Evolutionary conservation across 2,797 vertebrate species (phyloP).

Genomic region (Danionella dracula): DNA sequence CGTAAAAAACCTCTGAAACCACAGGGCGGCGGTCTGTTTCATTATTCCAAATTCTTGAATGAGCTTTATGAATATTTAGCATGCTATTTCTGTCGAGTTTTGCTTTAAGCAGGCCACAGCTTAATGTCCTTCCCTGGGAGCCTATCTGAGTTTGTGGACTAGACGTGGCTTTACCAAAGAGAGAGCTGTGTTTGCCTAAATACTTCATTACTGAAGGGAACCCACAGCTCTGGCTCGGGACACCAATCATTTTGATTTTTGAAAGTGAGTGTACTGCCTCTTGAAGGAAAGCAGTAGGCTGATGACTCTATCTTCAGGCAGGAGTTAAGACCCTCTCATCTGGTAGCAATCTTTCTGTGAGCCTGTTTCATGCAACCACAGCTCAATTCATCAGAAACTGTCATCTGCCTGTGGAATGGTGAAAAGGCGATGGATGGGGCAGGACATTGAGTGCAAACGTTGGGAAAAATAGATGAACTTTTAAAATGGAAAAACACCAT

Average conservation of each 20-base stretch:
- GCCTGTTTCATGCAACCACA: conserved; percentile 66
- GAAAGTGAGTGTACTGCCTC: conserved; percentile 15
- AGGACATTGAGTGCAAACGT: conserved; percentile 46
- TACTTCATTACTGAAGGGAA: conserved; percentile 22
- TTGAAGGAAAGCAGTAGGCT: conserved; percentile 14
- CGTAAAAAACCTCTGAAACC: neutral
- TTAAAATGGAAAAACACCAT: conserved; percentile 69
- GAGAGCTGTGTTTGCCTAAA: conserved; percentile 27
- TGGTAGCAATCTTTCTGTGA: conserved; percentile 72
- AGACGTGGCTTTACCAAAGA: conserved; percentile 22
- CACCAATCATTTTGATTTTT: conserved; percentile 44
- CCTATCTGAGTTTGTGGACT: conserved; percentile 18
- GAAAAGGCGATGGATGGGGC: conserved; percentile 39
- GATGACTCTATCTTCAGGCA: conserved; percentile 40
- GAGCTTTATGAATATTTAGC: neutral
- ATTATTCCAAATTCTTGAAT: conserved; percentile 19
- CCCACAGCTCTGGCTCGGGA: conserved; percentile 39
- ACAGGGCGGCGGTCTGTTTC: neutral
- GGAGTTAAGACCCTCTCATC: conserved; percentile 72
- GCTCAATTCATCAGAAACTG: conserved; percentile 73
- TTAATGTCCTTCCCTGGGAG: conserved; percentile 48
- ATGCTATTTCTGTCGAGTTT: neutral
- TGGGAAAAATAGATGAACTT: conserved; percentile 59
- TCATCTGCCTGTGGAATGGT: conserved; percentile 59
- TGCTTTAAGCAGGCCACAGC: conserved; percentile 27